These are phyloP conservation scores for Caiman crocodilus DNA, from an alignment of 2,797 vertebrate genomes.

Conservation along the genomic window DNA sequence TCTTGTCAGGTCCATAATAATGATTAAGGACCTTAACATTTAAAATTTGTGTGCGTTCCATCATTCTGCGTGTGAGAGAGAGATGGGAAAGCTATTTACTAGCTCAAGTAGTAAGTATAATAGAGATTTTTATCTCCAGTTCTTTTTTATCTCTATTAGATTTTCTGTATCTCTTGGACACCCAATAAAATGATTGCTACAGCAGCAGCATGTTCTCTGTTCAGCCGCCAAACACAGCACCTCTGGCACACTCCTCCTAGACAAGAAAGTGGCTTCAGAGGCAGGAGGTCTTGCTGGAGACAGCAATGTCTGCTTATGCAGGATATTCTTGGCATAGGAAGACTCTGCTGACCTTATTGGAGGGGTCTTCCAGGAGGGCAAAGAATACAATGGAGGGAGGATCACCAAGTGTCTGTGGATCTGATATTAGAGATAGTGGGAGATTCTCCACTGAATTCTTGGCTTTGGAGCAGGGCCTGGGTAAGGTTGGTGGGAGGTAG, in stretches of 20 bases:
- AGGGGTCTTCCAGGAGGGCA: background rate
- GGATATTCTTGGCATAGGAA: background rate
- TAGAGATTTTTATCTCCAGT: background rate
- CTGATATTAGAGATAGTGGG: background rate
- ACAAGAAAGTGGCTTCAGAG: background rate
- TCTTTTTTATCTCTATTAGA: background rate
- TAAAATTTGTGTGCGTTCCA: background rate
- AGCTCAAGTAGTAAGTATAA: accelerated
- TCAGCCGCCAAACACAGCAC: background rate
- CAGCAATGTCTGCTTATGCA: background rate
- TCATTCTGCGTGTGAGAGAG: no score
- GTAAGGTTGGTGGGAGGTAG: background rate
- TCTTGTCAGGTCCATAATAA: background rate
- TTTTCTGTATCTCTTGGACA: background rate
- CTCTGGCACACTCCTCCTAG: background rate
- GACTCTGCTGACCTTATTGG: background rate
- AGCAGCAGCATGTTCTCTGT: background rate
- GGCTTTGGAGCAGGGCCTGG: background rate
- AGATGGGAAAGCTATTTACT: background rate
- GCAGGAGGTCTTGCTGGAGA: background rate
- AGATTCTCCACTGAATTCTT: background rate
- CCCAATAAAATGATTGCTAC: background rate
- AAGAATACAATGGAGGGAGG: background rate
- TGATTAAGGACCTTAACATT: background rate
- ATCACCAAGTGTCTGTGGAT: background rate